Conservation (phyloP, 35 echinoderm and acorn worm genomes). For the Ophioderma brevispina region DNA sequence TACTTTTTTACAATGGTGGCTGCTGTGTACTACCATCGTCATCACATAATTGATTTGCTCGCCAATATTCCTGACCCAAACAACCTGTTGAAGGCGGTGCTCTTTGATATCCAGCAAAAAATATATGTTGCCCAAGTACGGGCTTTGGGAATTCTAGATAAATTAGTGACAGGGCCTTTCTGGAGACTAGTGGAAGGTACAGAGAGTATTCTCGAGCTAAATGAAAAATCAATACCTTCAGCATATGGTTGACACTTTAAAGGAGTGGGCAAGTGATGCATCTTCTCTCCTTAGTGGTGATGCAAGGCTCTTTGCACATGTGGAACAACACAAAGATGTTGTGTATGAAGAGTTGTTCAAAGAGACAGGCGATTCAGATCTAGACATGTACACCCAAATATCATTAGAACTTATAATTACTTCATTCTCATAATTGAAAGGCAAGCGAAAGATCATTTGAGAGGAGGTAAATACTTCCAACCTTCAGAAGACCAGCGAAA, state of each 20-base stretch:
- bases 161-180: conserved; percentile 57
- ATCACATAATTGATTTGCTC: conserved; percentile 33
- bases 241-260: background rate
- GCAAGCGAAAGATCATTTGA: background rate
- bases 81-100: conserved; percentile 47
- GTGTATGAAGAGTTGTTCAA: no score
- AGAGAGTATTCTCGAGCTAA: background rate
- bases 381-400: no score
- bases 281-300: background rate
- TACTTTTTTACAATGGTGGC: background rate
- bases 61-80: conserved; percentile 36
- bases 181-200: conserved; percentile 36
- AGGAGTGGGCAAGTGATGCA: background rate
- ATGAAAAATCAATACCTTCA: background rate
- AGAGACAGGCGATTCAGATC: no score
- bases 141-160: conserved; percentile 46
- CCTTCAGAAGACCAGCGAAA: no score
- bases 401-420: no score
- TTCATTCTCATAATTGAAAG: background rate
- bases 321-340: no score
- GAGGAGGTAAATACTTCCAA: no score
- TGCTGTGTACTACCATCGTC: conserved; percentile 39
- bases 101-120: conserved; percentile 45
- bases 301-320: no score
- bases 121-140: conserved; percentile 43